Conservation (phyloP, 2,888 invertebrate species). For the Eupithecia centaureata region DNA sequence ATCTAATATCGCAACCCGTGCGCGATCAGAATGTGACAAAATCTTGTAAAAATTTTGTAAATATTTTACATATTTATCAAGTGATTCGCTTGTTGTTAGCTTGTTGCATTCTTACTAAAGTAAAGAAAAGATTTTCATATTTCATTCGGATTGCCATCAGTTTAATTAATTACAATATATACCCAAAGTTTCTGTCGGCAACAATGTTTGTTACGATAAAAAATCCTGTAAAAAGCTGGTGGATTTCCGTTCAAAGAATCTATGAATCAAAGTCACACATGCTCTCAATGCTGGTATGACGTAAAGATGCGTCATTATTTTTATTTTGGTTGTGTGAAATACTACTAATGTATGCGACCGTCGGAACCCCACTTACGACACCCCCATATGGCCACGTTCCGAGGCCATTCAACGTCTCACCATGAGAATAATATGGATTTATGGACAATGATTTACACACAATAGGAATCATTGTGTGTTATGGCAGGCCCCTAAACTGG, state of each 20-base stretch:
- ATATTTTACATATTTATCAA: no score
- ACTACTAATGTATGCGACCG: constrained; percentile 66
- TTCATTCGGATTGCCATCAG: no score
- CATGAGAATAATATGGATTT: constrained; percentile 61
- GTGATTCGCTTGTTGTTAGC: no score
- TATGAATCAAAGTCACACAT: constrained; percentile 30
- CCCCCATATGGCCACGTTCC: constrained; percentile 66
- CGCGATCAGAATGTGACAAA: no score
- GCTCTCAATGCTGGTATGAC: constrained; percentile 30
- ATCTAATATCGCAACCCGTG: no score
- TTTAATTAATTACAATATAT: no score
- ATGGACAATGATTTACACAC: constrained; percentile 42
- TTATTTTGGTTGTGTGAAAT: constrained; percentile 57
- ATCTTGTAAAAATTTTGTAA: no score
- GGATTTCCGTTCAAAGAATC: neutral
- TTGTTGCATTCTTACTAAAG: no score
- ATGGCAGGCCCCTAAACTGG: constrained; percentile 26
- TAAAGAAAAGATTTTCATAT: no score
- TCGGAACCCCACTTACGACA: constrained; percentile 61
- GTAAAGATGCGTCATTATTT: constrained; percentile 40
- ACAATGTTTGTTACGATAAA: neutral
- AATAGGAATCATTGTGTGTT: constrained; percentile 36
- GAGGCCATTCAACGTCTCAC: constrained; percentile 60
- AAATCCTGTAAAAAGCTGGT: neutral
- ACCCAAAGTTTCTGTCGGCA: no score